A percentile compares a stretch with the other conserved stretches of the same genome.
These are phyloP conservation scores for Drosophila atroscutellata DNA, from an alignment of 2,888 invertebrate genomes.

Conservation along the genomic window DNA sequence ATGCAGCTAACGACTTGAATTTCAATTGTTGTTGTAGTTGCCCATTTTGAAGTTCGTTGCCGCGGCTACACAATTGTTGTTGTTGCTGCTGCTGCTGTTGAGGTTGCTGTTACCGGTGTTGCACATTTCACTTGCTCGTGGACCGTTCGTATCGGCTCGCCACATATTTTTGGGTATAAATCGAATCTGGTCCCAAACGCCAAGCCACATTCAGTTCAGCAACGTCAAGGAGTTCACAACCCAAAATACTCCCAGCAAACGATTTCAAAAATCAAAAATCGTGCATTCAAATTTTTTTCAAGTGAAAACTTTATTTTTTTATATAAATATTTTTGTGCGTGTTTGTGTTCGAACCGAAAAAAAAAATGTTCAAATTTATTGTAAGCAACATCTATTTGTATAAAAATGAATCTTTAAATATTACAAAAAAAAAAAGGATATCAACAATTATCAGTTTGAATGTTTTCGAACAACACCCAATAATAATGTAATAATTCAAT, in stretches of 20 bases:
- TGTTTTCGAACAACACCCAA: neutral
- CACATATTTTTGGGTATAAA: constrained; percentile 81
- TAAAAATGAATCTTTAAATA: neutral
- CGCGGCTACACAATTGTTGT: constrained; percentile 53
- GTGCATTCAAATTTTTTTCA: neutral
- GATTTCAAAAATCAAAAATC: neutral
- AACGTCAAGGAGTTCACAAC: constrained; percentile 75
- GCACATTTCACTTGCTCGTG: constrained; percentile 72
- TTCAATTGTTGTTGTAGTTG: constrained; percentile 39
- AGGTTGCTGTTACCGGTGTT: constrained; percentile 43
- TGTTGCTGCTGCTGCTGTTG: constrained; percentile 29
- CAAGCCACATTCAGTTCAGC: constrained; percentile 82
- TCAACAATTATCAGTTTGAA: neutral
- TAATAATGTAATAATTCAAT: neutral
- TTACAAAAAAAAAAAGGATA: neutral
- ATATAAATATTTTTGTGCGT: constrained; percentile 22
- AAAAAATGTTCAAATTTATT: constrained; percentile 81
- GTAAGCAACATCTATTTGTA: constrained; percentile 70
- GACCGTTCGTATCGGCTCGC: constrained; percentile 27
- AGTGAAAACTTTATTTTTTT: constrained; percentile 22
- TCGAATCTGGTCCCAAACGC: constrained; percentile 83
- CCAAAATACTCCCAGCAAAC: constrained; percentile 14
- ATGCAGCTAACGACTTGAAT: constrained; percentile 52
- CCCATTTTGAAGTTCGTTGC: constrained; percentile 75
- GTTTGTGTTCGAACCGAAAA: constrained; percentile 27